Evolutionary conservation across 2,888 invertebrate genomes (phyloP).

Genomic region (Brachypalpus laphriformis): DNA sequence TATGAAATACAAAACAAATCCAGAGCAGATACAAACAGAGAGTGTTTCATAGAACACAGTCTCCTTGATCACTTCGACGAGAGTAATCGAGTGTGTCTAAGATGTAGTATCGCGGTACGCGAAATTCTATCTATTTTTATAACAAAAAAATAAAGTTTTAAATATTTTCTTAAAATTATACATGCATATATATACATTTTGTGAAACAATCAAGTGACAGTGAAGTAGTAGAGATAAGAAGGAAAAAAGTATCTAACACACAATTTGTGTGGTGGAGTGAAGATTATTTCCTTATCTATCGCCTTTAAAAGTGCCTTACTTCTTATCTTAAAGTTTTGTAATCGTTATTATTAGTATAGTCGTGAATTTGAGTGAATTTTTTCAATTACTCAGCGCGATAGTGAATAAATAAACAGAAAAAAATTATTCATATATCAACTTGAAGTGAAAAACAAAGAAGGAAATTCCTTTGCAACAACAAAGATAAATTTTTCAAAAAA

Average conservation of each 20-base stretch:
- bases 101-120: conserved; percentile 62
- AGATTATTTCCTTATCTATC: conserved; percentile 43
- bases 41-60: conserved; percentile 66
- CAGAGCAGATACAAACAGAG: conserved; percentile 68
- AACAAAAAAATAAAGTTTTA: background rate
- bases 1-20: conserved; percentile 53
- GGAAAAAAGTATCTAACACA: conserved; percentile 4
- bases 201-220: conserved; percentile 45
- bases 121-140: conserved; percentile 27
- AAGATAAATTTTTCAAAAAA: background rate
- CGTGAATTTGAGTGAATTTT: conserved; percentile 24
- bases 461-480: background rate
- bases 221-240: conserved; percentile 9
- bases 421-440: background rate
- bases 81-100: conserved; percentile 43
- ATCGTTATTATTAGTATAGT: conserved; percentile 30
- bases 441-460: background rate
- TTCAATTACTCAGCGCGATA: conserved; percentile 13
- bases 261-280: conserved; percentile 17
- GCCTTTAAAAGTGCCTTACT: conserved; percentile 26
- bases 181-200: background rate
- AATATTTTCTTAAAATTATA: conserved; percentile 5
- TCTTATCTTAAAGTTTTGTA: conserved; percentile 49
- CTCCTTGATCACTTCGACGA: conserved; percentile 60
- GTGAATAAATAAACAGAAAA: conserved; percentile 10